phyloP scores from a whole-genome alignment of 2,888 invertebrate genomes.

The Listrodromus nycthemerus region DNA sequence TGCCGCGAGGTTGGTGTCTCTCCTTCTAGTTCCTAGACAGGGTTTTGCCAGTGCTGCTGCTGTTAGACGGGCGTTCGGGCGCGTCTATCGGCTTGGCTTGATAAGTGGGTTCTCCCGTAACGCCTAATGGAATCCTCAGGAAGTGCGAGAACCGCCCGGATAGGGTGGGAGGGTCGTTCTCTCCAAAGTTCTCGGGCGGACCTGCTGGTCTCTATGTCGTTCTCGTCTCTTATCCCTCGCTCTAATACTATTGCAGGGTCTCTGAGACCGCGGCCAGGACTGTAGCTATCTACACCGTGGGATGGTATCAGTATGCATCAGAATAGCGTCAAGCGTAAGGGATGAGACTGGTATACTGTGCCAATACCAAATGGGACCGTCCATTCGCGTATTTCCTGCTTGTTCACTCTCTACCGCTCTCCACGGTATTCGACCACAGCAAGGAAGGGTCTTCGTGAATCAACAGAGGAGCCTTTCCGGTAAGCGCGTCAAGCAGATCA shows the following conservation, averaged over 20 bases:
- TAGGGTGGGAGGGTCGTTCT: constrained; percentile 45
- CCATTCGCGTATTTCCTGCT: constrained; percentile 21
- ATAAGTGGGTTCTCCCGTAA: constrained; percentile 75
- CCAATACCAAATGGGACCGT: constrained; percentile 14
- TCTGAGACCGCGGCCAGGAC: background rate
- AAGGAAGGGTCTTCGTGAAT: constrained; percentile 44
- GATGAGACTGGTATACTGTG: constrained; percentile 16
- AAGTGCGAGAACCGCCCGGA: constrained; percentile 43
- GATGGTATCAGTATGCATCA: constrained; percentile 37
- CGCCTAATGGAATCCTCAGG: constrained; percentile 68
- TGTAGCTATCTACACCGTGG: background rate
- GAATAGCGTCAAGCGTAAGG: constrained; percentile 38
- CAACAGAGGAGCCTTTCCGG: constrained; percentile 47
- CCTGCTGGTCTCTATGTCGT: constrained; percentile 48
- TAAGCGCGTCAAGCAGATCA: constrained; percentile 54
- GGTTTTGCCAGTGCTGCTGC: constrained; percentile 5
- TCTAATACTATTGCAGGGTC: constrained; percentile 34
- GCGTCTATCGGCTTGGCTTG: constrained; percentile 75
- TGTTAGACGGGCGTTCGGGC: constrained; percentile 65
- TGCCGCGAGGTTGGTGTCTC: constrained; percentile 17
- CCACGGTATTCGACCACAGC: constrained; percentile 26
- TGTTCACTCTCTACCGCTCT: constrained; percentile 22
- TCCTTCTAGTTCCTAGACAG: constrained; percentile 37
- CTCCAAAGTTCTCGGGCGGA: constrained; percentile 62
- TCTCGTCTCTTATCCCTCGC: constrained; percentile 47